Percentiles rank a stretch among this genome's conserved stretches.
phyloP scores from a whole-genome alignment of 2,113 vertebrate species.

The Lota lota region DNA sequence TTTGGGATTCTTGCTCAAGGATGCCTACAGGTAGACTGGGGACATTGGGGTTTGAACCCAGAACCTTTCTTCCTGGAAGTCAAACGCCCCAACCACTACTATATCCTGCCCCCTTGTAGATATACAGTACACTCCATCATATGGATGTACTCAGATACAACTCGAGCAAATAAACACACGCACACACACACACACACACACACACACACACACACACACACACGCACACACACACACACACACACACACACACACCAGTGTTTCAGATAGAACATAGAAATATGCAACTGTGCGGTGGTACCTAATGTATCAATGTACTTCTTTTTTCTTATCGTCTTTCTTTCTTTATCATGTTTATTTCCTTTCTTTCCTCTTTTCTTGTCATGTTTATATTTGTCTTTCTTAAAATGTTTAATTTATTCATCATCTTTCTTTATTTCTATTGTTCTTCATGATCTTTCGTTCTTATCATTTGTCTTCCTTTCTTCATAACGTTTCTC shows the following conservation, averaged over 20 bases:
- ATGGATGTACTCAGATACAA: too few relatives aligned
- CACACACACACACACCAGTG: too few relatives aligned
- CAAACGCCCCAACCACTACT: too few relatives aligned
- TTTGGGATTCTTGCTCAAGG: too few relatives aligned
- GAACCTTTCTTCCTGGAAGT: too few relatives aligned
- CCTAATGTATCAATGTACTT: too few relatives aligned
- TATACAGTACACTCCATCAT: too few relatives aligned
- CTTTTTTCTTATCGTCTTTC: not conserved
- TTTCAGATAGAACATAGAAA: too few relatives aligned
- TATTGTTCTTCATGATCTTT: not conserved
- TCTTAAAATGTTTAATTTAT: not conserved
- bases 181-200: constrained; percentile 9
- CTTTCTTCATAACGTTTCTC: not conserved
- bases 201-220: constrained; percentile 3
- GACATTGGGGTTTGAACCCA: too few relatives aligned
- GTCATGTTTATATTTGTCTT: not conserved
- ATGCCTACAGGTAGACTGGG: too few relatives aligned
- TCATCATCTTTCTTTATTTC: not conserved
- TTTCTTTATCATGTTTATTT: not conserved
- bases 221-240: not conserved
- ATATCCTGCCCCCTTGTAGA: too few relatives aligned
- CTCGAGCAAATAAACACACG: not conserved
- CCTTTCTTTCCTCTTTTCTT: not conserved
- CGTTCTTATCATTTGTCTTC: not conserved
- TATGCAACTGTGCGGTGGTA: too few relatives aligned